Percentiles rank a stretch among this genome's conserved stretches.
phyloP scores from a whole-genome alignment of 2,888 invertebrate species.

The Acanthosepion pharaonis region DNA sequence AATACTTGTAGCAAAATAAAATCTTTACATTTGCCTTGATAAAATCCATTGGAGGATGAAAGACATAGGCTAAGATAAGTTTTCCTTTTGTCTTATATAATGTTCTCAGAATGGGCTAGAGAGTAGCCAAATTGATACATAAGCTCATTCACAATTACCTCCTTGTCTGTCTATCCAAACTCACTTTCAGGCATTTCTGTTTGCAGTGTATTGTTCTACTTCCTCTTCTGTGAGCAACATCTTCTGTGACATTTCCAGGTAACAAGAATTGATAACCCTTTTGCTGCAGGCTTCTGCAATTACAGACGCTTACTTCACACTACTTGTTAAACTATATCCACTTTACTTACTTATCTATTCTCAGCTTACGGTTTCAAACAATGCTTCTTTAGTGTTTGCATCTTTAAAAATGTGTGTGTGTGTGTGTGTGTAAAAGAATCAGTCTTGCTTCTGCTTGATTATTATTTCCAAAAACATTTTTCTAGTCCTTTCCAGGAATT shows the following conservation, averaged over 20 bases:
- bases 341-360: neutral
- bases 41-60: too few species aligned
- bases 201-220: neutral
- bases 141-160: too few species aligned
- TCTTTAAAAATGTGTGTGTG: neutral
- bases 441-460: too few species aligned
- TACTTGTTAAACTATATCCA: neutral
- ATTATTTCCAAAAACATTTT: too few species aligned
- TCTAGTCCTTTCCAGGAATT: too few species aligned
- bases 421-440: neutral
- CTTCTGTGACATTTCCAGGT: constrained; percentile 8
- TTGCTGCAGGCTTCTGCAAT: neutral
- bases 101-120: too few species aligned
- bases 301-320: neutral
- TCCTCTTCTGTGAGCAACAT: neutral
- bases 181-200: constrained; percentile 10
- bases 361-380: neutral
- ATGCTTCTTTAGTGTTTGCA: neutral
- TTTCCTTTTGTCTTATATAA: too few species aligned
- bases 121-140: too few species aligned
- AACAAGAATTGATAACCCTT: neutral
- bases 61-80: too few species aligned
- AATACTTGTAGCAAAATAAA: too few species aligned
- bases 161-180: neutral
- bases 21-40: too few species aligned